phyloP scores from a whole-genome alignment of 2,113 vertebrate species.

The Scytalopus superciliaris region DNA sequence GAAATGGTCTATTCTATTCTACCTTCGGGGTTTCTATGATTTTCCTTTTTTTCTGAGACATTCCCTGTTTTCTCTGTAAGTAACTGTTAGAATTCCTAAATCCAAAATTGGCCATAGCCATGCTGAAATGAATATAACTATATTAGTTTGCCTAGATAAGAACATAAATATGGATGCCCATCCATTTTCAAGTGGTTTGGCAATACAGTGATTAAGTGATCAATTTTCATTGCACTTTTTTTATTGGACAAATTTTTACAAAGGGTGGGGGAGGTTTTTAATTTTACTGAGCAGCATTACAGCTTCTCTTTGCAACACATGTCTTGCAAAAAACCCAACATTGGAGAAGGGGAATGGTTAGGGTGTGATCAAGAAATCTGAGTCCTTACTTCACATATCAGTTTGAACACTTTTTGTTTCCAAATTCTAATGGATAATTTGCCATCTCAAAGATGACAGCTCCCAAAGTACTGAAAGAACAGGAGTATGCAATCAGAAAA shows the following conservation, averaged over 20 bases:
- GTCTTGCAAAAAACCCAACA: background rate
- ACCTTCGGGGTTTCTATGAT: background rate
- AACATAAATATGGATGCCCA: background rate
- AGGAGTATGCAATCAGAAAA: background rate
- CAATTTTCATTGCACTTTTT: background rate
- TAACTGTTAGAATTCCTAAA: background rate
- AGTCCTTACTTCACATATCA: conserved; percentile 21
- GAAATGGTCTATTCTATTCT: background rate
- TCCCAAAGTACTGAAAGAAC: background rate
- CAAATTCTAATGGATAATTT: background rate
- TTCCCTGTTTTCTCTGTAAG: background rate
- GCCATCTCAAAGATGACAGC: background rate
- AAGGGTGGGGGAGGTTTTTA: background rate
- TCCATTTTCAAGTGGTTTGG: background rate
- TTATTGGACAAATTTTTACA: background rate
- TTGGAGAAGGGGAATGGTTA: conserved; percentile 36
- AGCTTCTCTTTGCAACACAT: background rate
- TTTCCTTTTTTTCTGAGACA: background rate
- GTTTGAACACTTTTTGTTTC: conserved; percentile 27
- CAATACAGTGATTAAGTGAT: background rate
- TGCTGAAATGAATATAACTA: background rate
- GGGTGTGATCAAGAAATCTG: conserved; percentile 41
- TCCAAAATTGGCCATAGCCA: background rate
- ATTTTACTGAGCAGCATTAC: background rate
- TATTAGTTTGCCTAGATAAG: background rate